These are phyloP conservation scores for Drosophila falleni DNA, from an alignment of 2,888 invertebrate genomes.

Conservation along the genomic window DNA sequence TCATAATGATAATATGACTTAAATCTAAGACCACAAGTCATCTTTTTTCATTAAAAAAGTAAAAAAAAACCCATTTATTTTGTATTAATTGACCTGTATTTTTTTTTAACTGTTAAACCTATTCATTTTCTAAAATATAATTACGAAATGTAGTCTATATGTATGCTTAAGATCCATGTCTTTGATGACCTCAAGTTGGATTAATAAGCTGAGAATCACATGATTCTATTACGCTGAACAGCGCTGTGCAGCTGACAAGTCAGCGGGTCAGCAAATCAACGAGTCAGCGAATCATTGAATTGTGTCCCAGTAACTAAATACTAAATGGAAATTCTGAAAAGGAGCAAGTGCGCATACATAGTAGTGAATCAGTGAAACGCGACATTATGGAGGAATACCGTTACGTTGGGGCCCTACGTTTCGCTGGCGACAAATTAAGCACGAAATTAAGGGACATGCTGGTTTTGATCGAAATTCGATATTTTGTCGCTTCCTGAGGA, in stretches of 20 bases:
- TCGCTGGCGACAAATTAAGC: constrained; percentile 61
- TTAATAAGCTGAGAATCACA: background rate
- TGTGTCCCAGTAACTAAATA: constrained; percentile 37
- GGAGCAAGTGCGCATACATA: constrained; percentile 6
- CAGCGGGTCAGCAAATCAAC: constrained; percentile 4
- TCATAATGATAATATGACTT: too few species aligned
- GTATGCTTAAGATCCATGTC: background rate
- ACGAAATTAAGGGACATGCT: constrained; percentile 61
- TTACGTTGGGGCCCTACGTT: constrained; percentile 65
- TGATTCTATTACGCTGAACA: background rate
- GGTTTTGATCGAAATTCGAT: constrained; percentile 67
- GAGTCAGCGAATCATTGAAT: constrained; percentile 1
- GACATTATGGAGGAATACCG: constrained; percentile 53
- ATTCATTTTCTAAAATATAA: too few species aligned
- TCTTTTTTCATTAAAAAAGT: too few species aligned
- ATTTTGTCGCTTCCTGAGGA: constrained; percentile 73
- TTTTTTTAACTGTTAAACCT: too few species aligned
- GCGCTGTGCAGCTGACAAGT: background rate
- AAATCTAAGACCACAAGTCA: too few species aligned
- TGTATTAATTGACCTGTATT: too few species aligned
- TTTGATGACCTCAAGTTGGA: background rate
- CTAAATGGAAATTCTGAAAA: constrained; percentile 14
- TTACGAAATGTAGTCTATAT: too few species aligned
- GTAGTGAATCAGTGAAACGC: constrained; percentile 22
- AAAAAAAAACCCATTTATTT: too few species aligned